Percentiles rank a stretch among this genome's conserved stretches.
Conservation (phyloP, 2,113 vertebrate genomes). For the Motacilla tschutschensis region DNA sequence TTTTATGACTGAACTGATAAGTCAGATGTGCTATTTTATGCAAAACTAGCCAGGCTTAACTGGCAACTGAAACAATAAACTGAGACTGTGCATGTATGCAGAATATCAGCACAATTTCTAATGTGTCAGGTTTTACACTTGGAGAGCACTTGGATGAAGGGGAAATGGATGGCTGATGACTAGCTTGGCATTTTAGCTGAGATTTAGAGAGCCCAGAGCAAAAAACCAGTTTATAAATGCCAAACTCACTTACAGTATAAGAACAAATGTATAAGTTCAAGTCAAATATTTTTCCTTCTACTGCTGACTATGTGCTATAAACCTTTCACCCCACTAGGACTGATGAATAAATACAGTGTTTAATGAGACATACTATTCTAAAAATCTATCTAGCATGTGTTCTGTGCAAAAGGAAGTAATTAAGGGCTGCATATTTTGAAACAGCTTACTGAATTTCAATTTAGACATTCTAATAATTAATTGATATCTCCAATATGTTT, state of each 20-base stretch:
- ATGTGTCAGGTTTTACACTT: not conserved
- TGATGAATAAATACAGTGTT: not conserved
- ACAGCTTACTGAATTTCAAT: slow-evolving; percentile 1
- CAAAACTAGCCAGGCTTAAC: not conserved
- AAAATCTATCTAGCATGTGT: not conserved
- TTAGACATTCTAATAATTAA: not conserved
- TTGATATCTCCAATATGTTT: not conserved
- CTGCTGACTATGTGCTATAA: slow-evolving; percentile 1
- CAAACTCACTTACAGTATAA: not conserved
- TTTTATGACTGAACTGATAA: not conserved
- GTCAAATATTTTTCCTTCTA: not conserved
- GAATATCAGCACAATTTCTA: slow-evolving; percentile 13
- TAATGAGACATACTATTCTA: not conserved
- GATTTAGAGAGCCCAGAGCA: slow-evolving; percentile 37
- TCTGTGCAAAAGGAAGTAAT: not conserved
- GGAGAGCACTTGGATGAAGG: slow-evolving; percentile 27
- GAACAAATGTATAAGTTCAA: not conserved
- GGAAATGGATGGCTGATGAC: slow-evolving; percentile 29
- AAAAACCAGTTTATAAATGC: slow-evolving; percentile 40
- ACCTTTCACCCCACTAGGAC: not conserved
- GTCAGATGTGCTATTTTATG: not conserved
- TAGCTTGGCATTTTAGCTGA: slow-evolving; percentile 39
- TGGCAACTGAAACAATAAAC: slow-evolving; percentile 21
- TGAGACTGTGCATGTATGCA: not conserved
- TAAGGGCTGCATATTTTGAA: not conserved